Conservation (phyloP, 2,888 invertebrate species). For the Macrophya alboannulata region DNA sequence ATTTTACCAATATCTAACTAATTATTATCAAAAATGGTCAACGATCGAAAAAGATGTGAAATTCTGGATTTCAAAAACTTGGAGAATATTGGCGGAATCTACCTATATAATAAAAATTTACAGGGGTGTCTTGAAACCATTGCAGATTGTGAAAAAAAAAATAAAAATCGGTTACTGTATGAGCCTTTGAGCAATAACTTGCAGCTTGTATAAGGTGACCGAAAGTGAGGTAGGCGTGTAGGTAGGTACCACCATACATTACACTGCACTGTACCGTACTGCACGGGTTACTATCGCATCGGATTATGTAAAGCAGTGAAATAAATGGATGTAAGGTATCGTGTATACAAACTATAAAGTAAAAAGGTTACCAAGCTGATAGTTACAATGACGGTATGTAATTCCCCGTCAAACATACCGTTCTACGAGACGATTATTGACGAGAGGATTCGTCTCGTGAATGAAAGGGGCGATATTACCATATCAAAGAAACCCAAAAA, state of each 20-base stretch:
- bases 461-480: neutral
- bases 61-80: too few relatives aligned
- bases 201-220: neutral
- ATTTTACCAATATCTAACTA: too few relatives aligned
- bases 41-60: too few relatives aligned
- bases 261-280: neutral
- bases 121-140: too few relatives aligned
- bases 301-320: conserved; percentile 52
- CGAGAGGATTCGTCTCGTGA: neutral
- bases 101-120: too few relatives aligned
- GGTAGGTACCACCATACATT: neutral
- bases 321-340: conserved; percentile 44
- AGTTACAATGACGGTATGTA: neutral
- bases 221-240: conserved; percentile 48
- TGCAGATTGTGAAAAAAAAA: neutral
- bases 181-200: neutral
- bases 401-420: neutral
- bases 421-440: neutral
- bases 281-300: conserved; percentile 16
- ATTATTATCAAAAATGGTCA: too few relatives aligned
- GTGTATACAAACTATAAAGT: conserved; percentile 6
- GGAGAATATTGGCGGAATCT: too few relatives aligned
- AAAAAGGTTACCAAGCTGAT: neutral
- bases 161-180: neutral
- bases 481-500: neutral